phyloP scores from a whole-genome alignment of 2,888 invertebrate genomes.

The Syritta pipiens region DNA sequence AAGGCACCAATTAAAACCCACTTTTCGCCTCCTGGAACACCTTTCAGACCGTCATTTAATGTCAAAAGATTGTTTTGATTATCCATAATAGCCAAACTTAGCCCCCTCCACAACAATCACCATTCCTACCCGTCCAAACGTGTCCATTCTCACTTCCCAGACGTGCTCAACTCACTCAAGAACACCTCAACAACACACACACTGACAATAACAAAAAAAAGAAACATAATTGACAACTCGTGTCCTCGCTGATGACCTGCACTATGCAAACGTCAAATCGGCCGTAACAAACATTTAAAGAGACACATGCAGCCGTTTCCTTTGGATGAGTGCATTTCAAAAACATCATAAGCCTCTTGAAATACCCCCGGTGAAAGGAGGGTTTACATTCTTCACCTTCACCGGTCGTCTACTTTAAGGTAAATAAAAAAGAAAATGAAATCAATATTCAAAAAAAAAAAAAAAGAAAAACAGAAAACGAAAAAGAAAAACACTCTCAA shows the following conservation, averaged over 20 bases:
- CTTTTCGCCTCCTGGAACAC: no score
- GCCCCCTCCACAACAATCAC: no score
- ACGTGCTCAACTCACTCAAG: neutral
- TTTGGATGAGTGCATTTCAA: constrained; percentile 45
- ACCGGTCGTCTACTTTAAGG: constrained; percentile 41
- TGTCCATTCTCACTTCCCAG: neutral
- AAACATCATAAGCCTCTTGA: constrained; percentile 61
- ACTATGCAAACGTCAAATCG: constrained; percentile 31
- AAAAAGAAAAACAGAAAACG: constrained; percentile 12
- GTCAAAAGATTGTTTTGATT: no score
- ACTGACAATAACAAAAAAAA: neutral
- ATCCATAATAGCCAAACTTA: no score
- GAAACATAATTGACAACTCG: constrained; percentile 34
- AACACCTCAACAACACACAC: neutral
- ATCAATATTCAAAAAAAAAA: constrained; percentile 50
- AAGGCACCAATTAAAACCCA: no score
- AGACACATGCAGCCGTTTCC: constrained; percentile 42
- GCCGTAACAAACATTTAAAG: constrained; percentile 46
- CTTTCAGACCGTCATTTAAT: no score
- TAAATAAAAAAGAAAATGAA: constrained; percentile 57
- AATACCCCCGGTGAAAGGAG: constrained; percentile 43
- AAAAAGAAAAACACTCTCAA: constrained; percentile 11
- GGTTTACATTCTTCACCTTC: constrained; percentile 31
- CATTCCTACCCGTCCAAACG: no score
- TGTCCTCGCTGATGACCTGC: constrained; percentile 35